Percentiles rank a stretch among this genome's conserved stretches.
Evolutionary conservation across 2,888 invertebrate species (phyloP).

Genomic region (Phaedon cochleariae): DNA sequence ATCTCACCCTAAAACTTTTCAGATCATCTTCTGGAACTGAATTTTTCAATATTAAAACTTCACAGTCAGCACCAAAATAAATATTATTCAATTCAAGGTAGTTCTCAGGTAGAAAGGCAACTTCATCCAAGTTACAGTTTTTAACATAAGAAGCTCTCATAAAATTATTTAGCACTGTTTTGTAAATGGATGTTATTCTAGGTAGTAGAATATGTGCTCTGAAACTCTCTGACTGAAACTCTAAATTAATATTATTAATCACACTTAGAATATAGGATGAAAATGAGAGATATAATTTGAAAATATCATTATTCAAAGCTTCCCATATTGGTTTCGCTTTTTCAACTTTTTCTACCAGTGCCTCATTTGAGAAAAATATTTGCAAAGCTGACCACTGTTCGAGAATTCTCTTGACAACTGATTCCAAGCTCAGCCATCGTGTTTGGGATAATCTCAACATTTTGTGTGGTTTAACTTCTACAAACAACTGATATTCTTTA

Average conservation of each 20-base stretch:
- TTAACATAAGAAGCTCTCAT: not conserved
- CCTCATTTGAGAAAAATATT: too few species aligned
- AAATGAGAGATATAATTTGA: not conserved
- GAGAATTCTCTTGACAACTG: not conserved
- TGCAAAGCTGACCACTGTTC: not conserved
- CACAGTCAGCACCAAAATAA: too few species aligned
- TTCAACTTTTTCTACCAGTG: too few species aligned
- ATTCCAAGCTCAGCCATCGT: not conserved
- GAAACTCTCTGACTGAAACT: not conserved
- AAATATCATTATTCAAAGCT: not conserved
- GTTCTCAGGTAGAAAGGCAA: not conserved
- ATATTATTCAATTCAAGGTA: not conserved
- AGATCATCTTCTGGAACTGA: too few species aligned
- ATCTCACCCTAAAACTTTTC: too few species aligned
- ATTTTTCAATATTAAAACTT: not conserved
- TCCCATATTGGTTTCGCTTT: too few species aligned
- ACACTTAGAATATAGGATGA: not conserved
- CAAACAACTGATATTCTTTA: not conserved
- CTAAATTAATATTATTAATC: too few species aligned
- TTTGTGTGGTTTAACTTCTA: not conserved
- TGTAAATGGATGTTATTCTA: not conserved
- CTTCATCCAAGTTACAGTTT: not conserved
- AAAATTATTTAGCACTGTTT: not conserved
- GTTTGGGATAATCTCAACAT: not conserved
- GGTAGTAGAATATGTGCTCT: not conserved